Evolutionary conservation across 2,888 invertebrate species (phyloP), one percentile per base, ranked within the genome.

Genomic region (Epiblema foenella): DNA sequence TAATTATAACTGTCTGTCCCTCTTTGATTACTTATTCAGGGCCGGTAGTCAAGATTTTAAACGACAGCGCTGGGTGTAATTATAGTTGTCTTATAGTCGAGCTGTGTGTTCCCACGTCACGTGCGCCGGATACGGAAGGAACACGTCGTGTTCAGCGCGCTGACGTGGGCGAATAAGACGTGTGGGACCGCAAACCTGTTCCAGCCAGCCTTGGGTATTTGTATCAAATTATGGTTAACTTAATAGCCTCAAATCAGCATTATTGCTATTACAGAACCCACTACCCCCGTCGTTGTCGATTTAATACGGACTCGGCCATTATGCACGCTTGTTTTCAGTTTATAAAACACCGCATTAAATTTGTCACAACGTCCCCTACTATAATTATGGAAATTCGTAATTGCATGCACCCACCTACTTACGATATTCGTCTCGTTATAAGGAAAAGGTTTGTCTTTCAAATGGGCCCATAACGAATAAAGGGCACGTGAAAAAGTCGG

Each of bases 401-500:
- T 73, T 71, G 56, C 60, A 71, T 60, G 49, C 56, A 59, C 54
- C 58, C 54, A 12, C 52, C 70, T 39, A 49, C 66, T 60, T 56
- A 66, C 70, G 56, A 71, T 71, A 66, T 72, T 68, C 68, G 42
- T 63, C 63, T 72, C 68, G 62, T 68, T 73, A 73, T 70, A 73
- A 69, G 62, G 59, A 70, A 64, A 73, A 64, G 57, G 68, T 68
- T 59, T 72, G 81, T 83, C 85, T 86, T 82, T 86, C 80, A 73
- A 85, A 83, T 78, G 81, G 81, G 81, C 81, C 78, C 76, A 76
- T 81, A 77, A 81, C 77, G 84, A 86, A 89, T 88, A 89, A 89
- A 87, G 85, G 88, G 83, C 87, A 89, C 85, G 89, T 89, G 90
- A 91, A 91, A 92, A 92, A 91, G 89, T 89, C 88, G 89, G 85